These are phyloP conservation scores for Lophochroa leadbeateri DNA, from an alignment of 2,113 vertebrate species.

Conservation along the genomic window DNA sequence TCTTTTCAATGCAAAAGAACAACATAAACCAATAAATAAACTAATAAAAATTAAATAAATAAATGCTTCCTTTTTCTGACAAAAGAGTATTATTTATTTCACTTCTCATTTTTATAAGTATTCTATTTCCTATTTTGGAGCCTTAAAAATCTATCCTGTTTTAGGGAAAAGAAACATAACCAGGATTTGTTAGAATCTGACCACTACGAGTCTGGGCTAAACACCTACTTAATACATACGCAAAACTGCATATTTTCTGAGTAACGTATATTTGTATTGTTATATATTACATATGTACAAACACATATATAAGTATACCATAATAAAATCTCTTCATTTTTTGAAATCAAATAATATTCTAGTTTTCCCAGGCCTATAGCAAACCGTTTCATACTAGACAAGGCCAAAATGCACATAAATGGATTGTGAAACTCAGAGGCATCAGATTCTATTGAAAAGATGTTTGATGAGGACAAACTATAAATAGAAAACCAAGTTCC, in stretches of 20 bases:
- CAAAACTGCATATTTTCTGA: neutral
- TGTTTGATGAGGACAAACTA: neutral
- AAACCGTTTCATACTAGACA: neutral
- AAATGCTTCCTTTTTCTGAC: neutral
- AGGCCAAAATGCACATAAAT: neutral
- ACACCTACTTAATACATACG: no score
- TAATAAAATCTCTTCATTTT: neutral
- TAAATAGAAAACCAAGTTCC: neutral
- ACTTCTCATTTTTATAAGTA: neutral
- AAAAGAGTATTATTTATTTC: neutral
- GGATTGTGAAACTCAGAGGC: neutral
- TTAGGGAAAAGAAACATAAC: neutral
- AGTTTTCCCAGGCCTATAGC: neutral
- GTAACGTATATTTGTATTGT: accelerated
- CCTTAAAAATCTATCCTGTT: neutral
- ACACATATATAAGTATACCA: neutral
- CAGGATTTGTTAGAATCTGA: neutral
- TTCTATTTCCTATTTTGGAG: neutral
- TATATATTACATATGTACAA: neutral
- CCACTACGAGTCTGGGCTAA: neutral
- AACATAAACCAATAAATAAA: neutral
- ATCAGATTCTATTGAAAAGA: neutral
- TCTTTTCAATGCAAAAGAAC: neutral
- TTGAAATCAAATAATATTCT: neutral
- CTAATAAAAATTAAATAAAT: neutral